Evolutionary conservation across 1,140 invertebrate genomes (phyloP), one percentile per base, ranked within the genome.

Genomic region (Zaprionus camerounensis): DNA sequence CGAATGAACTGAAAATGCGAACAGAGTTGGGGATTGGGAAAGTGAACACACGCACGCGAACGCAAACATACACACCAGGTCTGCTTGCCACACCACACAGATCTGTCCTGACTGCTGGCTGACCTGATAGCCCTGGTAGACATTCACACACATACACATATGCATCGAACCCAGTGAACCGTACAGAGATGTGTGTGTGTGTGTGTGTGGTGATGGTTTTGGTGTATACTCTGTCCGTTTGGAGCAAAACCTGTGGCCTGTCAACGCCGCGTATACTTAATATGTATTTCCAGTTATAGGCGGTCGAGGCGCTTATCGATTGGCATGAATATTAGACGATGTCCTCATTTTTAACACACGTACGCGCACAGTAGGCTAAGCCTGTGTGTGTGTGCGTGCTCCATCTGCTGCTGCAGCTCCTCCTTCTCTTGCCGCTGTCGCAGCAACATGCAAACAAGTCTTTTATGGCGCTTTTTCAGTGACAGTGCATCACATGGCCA

Each of bases 401-500:
- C 11, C 15, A n/a, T 6, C 78, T 68, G 67, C 55, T 53, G 31
- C 76, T 69, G 57, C 12, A 0, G 6, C 46, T 51, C 9, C 20
- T 24, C 11, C 20, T 51, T 36, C 51, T 62, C 15, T 9, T 13
- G 24, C 15, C 15, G 2, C 63, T 22, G 44, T 20, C n/a, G 15
- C 11, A 31, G 31, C 76, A 68, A 71, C 81, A 87, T 87, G 84
- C 84, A 87, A 87, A 87, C 84, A 87, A 87, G 84, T 87, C 81
- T 87, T 88, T 87, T 87, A 87, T 88, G 84, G 84, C 76, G 73
- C 83, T 86, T 86, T 87, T 82, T 61, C 81, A 84, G 84, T 84
- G 84, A 87, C 84, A 87, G 84, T 87, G 84, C 84, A 87, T 87
- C 84, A 87, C 78, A 88, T 87, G 84, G 81, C 84, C 84, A 87